These are phyloP conservation scores for Eilema caniola DNA, from an alignment of 2,888 invertebrate species.

Conservation along the genomic window DNA sequence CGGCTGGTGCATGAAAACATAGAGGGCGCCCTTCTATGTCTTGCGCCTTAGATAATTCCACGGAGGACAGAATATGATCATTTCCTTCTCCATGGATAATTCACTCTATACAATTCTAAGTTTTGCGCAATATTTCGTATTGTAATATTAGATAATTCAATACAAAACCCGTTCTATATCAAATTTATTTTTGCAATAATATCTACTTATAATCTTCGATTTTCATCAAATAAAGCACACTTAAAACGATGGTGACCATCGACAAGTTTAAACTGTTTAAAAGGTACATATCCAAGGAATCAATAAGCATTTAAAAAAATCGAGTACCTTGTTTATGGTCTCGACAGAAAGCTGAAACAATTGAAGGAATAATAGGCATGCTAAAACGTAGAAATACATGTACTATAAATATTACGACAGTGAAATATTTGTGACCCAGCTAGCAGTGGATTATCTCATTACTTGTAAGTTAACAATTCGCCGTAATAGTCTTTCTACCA, in stretches of 20 bases:
- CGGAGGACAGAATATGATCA: no score
- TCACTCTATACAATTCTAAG: no score
- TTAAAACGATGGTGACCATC: background rate
- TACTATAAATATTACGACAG: constrained; percentile 44
- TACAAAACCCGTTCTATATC: no score
- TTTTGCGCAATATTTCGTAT: no score
- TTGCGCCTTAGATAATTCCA: no score
- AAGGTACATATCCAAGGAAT: constrained; percentile 9
- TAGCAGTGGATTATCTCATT: constrained; percentile 47
- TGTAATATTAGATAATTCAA: no score
- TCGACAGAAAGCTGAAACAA: constrained; percentile 63
- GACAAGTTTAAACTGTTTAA: constrained; percentile 5
- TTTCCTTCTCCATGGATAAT: no score
- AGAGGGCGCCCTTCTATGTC: background rate
- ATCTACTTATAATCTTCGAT: background rate
- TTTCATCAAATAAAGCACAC: no score
- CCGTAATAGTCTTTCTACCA: constrained; percentile 28
- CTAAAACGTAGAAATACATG: constrained; percentile 52
- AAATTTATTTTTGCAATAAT: no score
- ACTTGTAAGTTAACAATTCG: constrained; percentile 51
- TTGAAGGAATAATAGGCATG: constrained; percentile 62
- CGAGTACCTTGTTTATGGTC: constrained; percentile 42
- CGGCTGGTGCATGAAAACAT: no score
- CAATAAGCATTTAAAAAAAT: constrained; percentile 17
- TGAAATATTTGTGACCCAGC: constrained; percentile 53